Evolutionary conservation across 2,113 vertebrate species (phyloP).

Genomic region (Percopsis transmontana): DNA sequence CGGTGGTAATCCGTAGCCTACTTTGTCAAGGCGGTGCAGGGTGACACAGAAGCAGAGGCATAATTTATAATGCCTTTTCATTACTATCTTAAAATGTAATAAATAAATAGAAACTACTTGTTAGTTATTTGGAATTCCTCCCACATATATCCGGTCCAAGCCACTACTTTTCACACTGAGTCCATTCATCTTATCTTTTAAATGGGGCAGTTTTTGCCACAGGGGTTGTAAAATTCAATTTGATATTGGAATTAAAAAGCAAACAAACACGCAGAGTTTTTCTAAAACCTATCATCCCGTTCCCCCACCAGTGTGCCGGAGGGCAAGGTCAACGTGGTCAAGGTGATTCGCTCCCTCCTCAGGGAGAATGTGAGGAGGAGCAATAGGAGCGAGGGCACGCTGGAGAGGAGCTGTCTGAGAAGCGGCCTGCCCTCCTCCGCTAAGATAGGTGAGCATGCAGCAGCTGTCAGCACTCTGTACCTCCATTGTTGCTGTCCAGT

Average conservation of each 20-base stretch:
- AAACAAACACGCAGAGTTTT: neutral
- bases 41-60: neutral
- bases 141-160: neutral
- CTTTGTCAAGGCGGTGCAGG: neutral
- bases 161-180: neutral
- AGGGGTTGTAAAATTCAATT: neutral
- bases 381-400: constrained; percentile 77
- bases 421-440: constrained; percentile 85
- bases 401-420: constrained; percentile 79
- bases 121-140: neutral
- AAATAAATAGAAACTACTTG: neutral
- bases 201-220: neutral
- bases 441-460: constrained; percentile 82
- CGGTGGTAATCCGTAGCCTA: neutral
- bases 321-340: constrained; percentile 88
- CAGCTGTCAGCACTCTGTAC: neutral
- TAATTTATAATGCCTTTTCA: neutral
- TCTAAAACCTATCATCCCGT: neutral
- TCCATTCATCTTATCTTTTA: neutral
- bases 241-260: constrained; percentile 1
- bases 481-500: too few relatives aligned
- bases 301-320: constrained; percentile 82
- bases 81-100: neutral
- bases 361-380: constrained; percentile 89
- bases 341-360: constrained; percentile 92